phyloP scores from a whole-genome alignment of 2,113 vertebrate species.

The Phycodurus eques region DNA sequence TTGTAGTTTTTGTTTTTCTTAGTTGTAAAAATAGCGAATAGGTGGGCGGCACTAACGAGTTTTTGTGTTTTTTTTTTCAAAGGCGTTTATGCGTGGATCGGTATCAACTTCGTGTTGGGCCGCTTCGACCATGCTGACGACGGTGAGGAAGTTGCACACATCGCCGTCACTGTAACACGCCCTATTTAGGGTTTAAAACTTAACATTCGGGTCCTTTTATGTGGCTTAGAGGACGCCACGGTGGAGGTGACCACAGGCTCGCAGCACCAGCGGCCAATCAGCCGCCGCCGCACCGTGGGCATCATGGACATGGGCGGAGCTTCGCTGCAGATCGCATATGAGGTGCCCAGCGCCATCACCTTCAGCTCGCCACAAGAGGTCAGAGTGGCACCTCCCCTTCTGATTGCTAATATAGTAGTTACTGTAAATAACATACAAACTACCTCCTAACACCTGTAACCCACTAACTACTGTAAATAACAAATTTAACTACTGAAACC shows the following conservation, averaged over 20 bases:
- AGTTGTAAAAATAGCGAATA: not conserved
- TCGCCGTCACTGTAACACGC: not conserved
- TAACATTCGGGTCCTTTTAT: not conserved
- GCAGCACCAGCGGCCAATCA: constrained; percentile 76
- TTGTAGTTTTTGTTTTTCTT: not conserved
- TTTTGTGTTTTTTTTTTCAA: not conserved
- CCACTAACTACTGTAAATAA: no score
- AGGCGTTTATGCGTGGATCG: constrained; percentile 96
- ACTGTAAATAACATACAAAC: not conserved
- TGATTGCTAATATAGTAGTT: not conserved
- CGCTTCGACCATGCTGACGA: constrained; percentile 90
- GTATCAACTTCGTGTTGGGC: constrained; percentile 97
- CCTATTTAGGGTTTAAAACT: no score
- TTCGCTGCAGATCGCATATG: constrained; percentile 95
- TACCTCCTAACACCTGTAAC: no score
- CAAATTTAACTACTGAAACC: no score
- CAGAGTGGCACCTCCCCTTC: not conserved
- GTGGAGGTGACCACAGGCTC: constrained; percentile 83
- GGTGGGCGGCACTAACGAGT: not conserved
- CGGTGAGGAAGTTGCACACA: constrained; percentile 69
- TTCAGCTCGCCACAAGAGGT: constrained; percentile 90
- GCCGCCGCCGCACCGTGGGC: constrained; percentile 90
- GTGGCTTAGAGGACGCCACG: constrained; percentile 72
- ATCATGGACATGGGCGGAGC: constrained; percentile 98
- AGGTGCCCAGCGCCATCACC: constrained; percentile 94